Conservation (phyloP, 2,113 vertebrate genomes). For the Jacana jacana region DNA sequence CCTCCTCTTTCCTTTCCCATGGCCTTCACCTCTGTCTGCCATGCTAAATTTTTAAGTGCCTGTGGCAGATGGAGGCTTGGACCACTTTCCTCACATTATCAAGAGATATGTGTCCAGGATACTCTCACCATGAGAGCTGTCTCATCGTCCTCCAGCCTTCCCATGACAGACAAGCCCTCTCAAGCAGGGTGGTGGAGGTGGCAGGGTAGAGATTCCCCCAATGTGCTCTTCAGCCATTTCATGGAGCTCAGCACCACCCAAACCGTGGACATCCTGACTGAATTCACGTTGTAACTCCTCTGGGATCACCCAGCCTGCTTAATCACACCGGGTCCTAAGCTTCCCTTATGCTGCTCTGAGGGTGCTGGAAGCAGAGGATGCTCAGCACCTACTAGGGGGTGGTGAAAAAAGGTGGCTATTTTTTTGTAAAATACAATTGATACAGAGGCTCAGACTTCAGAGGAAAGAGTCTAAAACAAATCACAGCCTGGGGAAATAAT, state of each 20-base stretch:
- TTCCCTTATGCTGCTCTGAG: neutral
- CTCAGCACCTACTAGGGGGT: neutral
- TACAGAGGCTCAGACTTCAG: neutral
- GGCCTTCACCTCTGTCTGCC: neutral
- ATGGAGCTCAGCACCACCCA: neutral
- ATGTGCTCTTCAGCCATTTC: neutral
- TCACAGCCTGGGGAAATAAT: neutral
- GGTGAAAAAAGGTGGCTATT: neutral
- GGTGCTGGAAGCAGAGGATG: neutral
- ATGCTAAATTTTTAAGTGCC: neutral
- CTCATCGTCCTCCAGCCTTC: neutral
- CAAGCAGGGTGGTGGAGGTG: neutral
- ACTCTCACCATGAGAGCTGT: neutral
- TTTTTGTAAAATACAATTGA: neutral
- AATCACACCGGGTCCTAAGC: neutral
- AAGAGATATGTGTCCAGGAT: neutral
- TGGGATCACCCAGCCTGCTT: neutral
- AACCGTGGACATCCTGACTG: neutral
- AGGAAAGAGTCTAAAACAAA: neutral
- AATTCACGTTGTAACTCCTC: neutral
- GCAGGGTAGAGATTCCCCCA: neutral
- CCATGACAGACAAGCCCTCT: neutral
- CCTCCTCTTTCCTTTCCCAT: neutral
- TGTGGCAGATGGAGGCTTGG: neutral
- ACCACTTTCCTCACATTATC: neutral